These are phyloP conservation scores for Hippoglossus stenolepis DNA, from an alignment of 2,113 vertebrate genomes.

Conservation along the genomic window DNA sequence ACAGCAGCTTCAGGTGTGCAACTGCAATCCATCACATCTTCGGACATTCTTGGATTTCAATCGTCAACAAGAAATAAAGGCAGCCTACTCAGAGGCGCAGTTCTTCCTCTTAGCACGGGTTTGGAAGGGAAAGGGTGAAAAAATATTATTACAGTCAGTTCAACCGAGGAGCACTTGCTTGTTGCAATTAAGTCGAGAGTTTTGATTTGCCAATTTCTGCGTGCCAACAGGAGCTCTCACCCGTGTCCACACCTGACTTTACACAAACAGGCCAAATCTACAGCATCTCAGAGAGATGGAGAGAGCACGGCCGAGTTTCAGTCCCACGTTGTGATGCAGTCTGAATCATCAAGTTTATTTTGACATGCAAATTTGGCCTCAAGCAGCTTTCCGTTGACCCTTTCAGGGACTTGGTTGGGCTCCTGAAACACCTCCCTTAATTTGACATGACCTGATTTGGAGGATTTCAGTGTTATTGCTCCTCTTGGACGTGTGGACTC, in stretches of 20 bases:
- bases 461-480: slow-evolving; percentile 77
- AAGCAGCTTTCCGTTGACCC: slow-evolving; percentile 62
- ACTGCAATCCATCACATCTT: neutral
- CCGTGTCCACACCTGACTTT: slow-evolving; percentile 50
- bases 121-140: slow-evolving; percentile 53
- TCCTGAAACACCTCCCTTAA: slow-evolving; percentile 76
- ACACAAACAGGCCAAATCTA: slow-evolving; percentile 18
- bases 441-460: slow-evolving; percentile 80
- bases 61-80: slow-evolving; percentile 39
- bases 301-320: slow-evolving; percentile 5
- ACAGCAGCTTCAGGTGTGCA: slow-evolving; percentile 14
- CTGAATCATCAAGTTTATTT: slow-evolving; percentile 66
- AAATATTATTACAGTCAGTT: slow-evolving; percentile 59
- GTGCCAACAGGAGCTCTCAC: slow-evolving; percentile 46
- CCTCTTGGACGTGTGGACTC: slow-evolving; percentile 72
- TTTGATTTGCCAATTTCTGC: slow-evolving; percentile 54
- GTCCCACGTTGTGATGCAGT: slow-evolving; percentile 41
- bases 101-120: slow-evolving; percentile 24
- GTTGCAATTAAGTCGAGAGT: slow-evolving; percentile 54
- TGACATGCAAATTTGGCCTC: slow-evolving; percentile 71
- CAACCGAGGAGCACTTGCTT: slow-evolving; percentile 58
- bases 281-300: slow-evolving; percentile 19
- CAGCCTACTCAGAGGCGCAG: neutral
- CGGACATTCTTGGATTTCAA: slow-evolving; percentile 11
- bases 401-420: slow-evolving; percentile 72